These are phyloP conservation scores for Pteropus alecto DNA, from an alignment of 2,113 vertebrate species.

Conservation along the genomic window DNA sequence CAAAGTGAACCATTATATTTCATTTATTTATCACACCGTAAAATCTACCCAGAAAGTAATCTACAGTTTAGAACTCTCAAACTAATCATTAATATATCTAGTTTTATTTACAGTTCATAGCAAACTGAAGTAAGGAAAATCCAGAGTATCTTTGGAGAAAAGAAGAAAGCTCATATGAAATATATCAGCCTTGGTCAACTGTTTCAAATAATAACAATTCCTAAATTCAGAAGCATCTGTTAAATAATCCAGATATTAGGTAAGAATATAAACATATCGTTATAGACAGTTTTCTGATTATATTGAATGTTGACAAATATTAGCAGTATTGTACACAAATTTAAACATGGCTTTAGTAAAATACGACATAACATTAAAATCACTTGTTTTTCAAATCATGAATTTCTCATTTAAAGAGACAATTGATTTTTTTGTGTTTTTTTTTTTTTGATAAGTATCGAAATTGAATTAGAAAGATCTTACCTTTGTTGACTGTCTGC, in stretches of 20 bases:
- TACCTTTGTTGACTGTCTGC: slow-evolving; percentile 54
- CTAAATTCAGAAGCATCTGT: neutral
- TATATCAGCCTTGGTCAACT: neutral
- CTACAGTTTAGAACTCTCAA: neutral
- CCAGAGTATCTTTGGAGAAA: neutral
- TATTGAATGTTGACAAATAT: neutral
- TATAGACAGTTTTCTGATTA: neutral
- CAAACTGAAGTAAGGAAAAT: neutral
- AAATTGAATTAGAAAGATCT: neutral
- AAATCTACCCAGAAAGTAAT: neutral
- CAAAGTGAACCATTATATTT: neutral
- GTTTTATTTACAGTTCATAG: neutral
- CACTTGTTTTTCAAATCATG: neutral
- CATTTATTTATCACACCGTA: neutral
- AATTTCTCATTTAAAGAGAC: neutral
- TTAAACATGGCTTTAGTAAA: neutral
- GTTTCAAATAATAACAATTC: neutral
- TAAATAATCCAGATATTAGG: neutral
- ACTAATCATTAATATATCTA: neutral
- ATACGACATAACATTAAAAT: neutral
- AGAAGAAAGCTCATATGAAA: neutral
- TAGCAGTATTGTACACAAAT: neutral
- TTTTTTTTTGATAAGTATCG: neutral
- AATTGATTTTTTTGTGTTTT: neutral
- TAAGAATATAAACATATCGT: neutral